These are phyloP conservation scores for Brachionus paranguensis DNA, from an alignment of 1,140 invertebrate species.

Conservation along the genomic window DNA sequence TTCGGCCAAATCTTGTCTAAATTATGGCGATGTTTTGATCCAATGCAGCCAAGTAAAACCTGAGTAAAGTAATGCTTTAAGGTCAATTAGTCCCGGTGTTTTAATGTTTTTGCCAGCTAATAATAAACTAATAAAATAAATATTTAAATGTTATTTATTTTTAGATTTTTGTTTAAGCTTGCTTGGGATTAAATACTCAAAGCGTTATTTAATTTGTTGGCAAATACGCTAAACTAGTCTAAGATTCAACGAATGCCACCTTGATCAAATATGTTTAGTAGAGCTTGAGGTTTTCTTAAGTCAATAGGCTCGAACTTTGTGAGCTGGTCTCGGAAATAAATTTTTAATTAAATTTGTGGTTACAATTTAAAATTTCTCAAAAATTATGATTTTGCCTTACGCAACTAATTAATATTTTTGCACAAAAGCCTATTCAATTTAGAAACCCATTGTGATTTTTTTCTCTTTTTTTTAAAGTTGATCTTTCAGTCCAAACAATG, in stretches of 20 bases:
- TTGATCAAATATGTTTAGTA: background rate
- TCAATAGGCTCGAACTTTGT: background rate
- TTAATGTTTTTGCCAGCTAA: background rate
- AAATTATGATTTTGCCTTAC: background rate
- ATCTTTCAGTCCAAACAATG: background rate
- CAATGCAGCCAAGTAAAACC: background rate
- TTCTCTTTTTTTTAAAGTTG: background rate
- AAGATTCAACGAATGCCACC: constrained; percentile 1
- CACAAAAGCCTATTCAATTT: background rate
- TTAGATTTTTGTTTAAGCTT: constrained; percentile 26
- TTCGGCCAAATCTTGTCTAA: background rate
- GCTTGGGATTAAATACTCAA: constrained; percentile 35
- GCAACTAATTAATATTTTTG: background rate
- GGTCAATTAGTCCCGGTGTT: background rate
- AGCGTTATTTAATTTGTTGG: constrained; percentile 27
- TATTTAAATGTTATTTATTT: constrained; percentile 38
- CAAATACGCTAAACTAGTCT: background rate
- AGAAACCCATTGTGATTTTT: background rate
- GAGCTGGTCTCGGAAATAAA: background rate
- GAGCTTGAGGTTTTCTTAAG: background rate
- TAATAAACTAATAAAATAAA: constrained; percentile 20
- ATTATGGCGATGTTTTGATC: constrained; percentile 30
- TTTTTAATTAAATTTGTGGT: background rate
- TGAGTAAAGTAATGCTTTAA: background rate
- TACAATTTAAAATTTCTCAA: background rate